These are phyloP conservation scores for Sphaeramia orbicularis DNA, from an alignment of 2,797 vertebrate genomes.

Conservation along the genomic window DNA sequence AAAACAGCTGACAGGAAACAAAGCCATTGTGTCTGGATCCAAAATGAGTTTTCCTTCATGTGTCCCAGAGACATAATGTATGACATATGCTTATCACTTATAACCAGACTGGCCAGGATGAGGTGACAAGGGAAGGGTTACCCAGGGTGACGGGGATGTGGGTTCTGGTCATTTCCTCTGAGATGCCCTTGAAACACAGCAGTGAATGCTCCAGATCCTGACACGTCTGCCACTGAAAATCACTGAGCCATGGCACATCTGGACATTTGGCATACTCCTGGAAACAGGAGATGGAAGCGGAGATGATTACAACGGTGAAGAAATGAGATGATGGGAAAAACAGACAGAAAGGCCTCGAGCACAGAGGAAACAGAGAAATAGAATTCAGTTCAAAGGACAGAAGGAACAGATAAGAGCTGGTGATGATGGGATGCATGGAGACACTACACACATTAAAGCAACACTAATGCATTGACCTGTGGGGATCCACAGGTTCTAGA, in stretches of 20 bases:
- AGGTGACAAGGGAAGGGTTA: slow-evolving; percentile 28
- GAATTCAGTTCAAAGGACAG: neutral
- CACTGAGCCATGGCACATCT: slow-evolving; percentile 81
- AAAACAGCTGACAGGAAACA: slow-evolving; percentile 1
- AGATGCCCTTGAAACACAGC: slow-evolving; percentile 85
- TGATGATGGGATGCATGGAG: neutral
- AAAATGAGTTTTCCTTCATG: neutral
- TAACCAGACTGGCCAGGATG: neutral
- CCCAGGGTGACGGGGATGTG: slow-evolving; percentile 63
- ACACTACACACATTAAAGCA: no score
- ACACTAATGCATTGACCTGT: no score
- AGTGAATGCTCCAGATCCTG: slow-evolving; percentile 85
- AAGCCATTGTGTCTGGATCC: neutral
- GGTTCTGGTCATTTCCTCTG: slow-evolving; percentile 69
- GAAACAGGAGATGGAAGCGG: slow-evolving; percentile 16
- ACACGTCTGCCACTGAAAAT: slow-evolving; percentile 82
- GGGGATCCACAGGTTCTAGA: no score
- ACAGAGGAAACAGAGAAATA: slow-evolving; percentile 1
- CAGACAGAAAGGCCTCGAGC: neutral
- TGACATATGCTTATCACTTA: slow-evolving; percentile 11
- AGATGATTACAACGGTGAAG: slow-evolving; percentile 7
- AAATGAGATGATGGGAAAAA: neutral
- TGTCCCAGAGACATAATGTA: neutral
- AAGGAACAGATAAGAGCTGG: neutral
- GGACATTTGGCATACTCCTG: slow-evolving; percentile 80